Conservation (phyloP, 2,797 vertebrate genomes). For the Acropternis orthonyx region DNA sequence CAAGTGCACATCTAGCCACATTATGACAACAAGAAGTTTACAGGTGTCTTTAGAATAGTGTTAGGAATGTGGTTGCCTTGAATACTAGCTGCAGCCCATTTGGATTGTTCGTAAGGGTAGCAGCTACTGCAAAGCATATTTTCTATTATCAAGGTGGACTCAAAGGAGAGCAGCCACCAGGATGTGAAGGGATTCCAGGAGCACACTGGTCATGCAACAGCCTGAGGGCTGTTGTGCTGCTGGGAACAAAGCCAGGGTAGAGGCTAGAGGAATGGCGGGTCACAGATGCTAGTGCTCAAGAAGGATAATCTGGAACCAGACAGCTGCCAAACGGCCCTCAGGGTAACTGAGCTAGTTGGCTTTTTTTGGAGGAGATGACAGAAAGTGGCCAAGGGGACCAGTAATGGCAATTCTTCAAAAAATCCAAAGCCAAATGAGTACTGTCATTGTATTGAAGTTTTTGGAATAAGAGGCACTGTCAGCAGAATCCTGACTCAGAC, state of each 20-base stretch:
- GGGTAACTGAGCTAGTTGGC: conserved; percentile 50
- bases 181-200: conserved; percentile 11
- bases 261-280: neutral
- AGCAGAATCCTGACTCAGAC: neutral
- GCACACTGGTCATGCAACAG: neutral
- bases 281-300: conserved; percentile 51
- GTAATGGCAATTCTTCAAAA: conserved; percentile 62
- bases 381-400: conserved; percentile 55
- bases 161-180: conserved; percentile 48
- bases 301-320: conserved; percentile 64
- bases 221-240: neutral
- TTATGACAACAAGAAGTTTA: neutral
- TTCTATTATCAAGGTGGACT: conserved; percentile 55
- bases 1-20: neutral
- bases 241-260: conserved; percentile 64
- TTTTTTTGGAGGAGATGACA: conserved; percentile 67
- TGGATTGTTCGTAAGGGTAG: neutral
- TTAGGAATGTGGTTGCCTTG: neutral
- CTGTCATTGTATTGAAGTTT: neutral
- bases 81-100: neutral
- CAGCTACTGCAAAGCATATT: neutral
- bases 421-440: neutral
- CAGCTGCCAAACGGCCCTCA: conserved; percentile 68
- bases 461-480: neutral
- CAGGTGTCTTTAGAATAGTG: neutral